Percentiles rank a stretch among this genome's conserved stretches.
These are phyloP conservation scores for Pristionchus entomophagus DNA, from an alignment of 2,888 invertebrate genomes.

Conservation along the genomic window DNA sequence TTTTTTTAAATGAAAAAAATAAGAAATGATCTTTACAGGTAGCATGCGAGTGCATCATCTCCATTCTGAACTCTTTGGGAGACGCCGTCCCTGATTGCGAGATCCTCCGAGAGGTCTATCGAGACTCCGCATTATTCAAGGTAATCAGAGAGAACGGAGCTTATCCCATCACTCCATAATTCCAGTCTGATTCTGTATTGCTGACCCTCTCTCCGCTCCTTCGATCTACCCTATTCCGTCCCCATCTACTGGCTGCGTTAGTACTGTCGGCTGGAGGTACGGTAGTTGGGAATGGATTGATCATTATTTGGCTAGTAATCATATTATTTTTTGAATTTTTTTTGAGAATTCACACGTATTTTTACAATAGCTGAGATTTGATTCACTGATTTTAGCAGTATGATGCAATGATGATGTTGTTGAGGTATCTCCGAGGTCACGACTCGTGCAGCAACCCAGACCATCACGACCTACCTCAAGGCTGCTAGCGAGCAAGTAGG, in stretches of 20 bases:
- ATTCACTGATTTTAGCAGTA: no score
- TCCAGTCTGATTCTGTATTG: constrained; percentile 49
- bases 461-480: constrained; percentile 30
- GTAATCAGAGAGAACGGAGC: not conserved
- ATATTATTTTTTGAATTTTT: no score
- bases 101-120: constrained; percentile 36
- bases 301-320: no score
- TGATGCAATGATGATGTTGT: not conserved
- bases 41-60: constrained; percentile 42
- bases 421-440: constrained; percentile 42
- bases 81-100: not conserved
- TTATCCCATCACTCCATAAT: not conserved
- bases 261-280: constrained; percentile 42
- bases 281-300: not conserved
- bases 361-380: no score
- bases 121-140: constrained; percentile 5
- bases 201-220: constrained; percentile 49
- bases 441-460: constrained; percentile 29
- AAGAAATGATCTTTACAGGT: not conserved
- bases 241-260: constrained; percentile 14
- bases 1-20: no score
- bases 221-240: constrained; percentile 3
- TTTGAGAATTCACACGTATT: no score
- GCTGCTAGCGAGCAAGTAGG: constrained; percentile 3
- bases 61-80: not conserved